Base-by-base conservation (phyloP, 1,140 invertebrate genomes). In the Solen grandis region DNA sequence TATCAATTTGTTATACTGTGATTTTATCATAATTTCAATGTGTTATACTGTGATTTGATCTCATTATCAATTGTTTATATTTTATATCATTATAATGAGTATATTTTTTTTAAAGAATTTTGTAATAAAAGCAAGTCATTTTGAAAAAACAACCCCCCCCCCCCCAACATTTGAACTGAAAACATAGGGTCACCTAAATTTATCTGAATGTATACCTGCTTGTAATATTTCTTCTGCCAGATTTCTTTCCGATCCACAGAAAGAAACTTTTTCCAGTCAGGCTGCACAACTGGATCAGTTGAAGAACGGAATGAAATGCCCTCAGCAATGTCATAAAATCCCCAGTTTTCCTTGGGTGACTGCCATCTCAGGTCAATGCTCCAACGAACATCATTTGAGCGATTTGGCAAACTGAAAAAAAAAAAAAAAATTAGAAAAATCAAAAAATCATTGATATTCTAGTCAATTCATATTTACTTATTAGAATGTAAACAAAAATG, bases 281-380 rank as follows among this genome's bases (percentile, higher is more conserved):
- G 81, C 57, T 81, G 74, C 8, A 87, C 60, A 29, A 83, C 41
- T 19, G 80, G 33, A 2, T 86, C 70, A 19, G 62, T 66, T 10
- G 81, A 55, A 29, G 86, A 83, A 35, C 86, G 59, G 68, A 90
- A 86, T 4, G 76, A n/a, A 27, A 88, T 63, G 2, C 87, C 87
- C 16, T 88, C 86, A 70, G 82, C 82, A 29, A 90, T 84, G 22
- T 83, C 84, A 65, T 88, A 90, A 68, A 90, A 89, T 29, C 89
- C 87, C 70, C 74, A 84, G n/a, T 86, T 81, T 54, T 88, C 38
- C 14, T 80, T 33, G 29, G 88, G 85, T 14, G 85, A 86, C 70
- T 90, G 89, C 88, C 88, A 90, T 0, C 89, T 68, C 13, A 90
- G 72, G 66, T 90, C 89, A 22, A 88, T 65, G 60, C 88, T 88